Percentiles rank a stretch among this genome's conserved stretches.
Conservation (phyloP, 2,888 invertebrate species). For the Didymodactylos carnosus region DNA sequence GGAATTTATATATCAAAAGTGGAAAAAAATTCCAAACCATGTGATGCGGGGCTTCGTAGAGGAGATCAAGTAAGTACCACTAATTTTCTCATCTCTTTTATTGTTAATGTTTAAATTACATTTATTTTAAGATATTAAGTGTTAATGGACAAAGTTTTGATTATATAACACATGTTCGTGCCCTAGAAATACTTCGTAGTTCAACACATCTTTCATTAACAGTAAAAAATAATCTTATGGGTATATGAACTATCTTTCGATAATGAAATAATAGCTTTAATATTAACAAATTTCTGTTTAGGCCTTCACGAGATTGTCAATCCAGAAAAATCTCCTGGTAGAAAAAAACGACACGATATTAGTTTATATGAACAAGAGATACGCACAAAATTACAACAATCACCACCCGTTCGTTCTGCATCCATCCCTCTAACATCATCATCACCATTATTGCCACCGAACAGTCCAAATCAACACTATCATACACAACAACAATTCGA, state of each 20-base stretch:
- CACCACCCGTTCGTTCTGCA: background rate
- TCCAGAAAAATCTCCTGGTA: conserved; percentile 8
- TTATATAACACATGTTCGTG: conserved; percentile 69
- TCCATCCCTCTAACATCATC: background rate
- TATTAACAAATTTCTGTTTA: background rate
- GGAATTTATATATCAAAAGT: conserved; percentile 86
- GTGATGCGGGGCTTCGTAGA: conserved; percentile 78
- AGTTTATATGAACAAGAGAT: conserved; percentile 1
- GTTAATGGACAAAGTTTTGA: conserved; percentile 91
- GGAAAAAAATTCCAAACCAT: conserved; percentile 73
- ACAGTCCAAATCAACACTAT: background rate
- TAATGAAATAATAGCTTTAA: background rate
- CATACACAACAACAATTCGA: background rate
- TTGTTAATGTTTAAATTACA: background rate
- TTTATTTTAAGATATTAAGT: conserved; percentile 51
- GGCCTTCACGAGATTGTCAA: background rate
- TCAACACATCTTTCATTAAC: conserved; percentile 87
- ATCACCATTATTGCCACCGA: background rate
- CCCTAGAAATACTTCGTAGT: conserved; percentile 71
- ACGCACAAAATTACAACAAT: background rate
- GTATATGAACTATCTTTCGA: conserved; percentile 27
- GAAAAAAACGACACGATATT: background rate
- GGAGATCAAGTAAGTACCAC: conserved; percentile 54
- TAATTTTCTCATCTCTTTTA: background rate
- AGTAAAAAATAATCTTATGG: conserved; percentile 82